phyloP scores from a whole-genome alignment of 2,797 vertebrate genomes.

The Gymnodraco acuticeps region DNA sequence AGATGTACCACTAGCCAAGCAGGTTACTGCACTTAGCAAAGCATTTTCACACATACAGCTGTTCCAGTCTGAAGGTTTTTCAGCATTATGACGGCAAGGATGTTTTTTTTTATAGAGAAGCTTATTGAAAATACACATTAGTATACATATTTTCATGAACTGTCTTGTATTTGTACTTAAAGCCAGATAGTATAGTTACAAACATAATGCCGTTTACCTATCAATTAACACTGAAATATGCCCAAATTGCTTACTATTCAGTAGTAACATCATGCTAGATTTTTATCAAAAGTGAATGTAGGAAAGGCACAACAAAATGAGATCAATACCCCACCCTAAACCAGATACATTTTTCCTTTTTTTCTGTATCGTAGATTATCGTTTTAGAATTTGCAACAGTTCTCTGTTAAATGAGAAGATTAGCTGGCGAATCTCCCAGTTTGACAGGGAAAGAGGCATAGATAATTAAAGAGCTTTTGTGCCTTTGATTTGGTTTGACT shows the following conservation, averaged over 20 bases:
- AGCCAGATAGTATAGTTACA: conserved; percentile 67
- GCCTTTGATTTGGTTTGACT: conserved; percentile 84
- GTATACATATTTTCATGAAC: conserved; percentile 59
- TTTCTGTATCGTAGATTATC: conserved; percentile 38
- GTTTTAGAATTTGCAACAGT: conserved; percentile 53
- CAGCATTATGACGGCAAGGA: conserved; percentile 53
- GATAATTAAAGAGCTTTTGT: conserved; percentile 80
- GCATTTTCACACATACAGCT: conserved; percentile 59
- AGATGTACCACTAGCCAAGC: conserved; percentile 55
- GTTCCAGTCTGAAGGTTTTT: conserved; percentile 44
- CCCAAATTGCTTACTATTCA: conserved; percentile 58
- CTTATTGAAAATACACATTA: conserved; percentile 55
- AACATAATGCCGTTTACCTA: conserved; percentile 64
- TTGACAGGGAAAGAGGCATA: conserved; percentile 71
- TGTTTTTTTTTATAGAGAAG: conserved; percentile 48
- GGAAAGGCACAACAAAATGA: conserved; percentile 83
- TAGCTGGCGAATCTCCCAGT: conserved; percentile 64
- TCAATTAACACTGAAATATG: conserved; percentile 62
- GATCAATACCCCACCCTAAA: conserved; percentile 63
- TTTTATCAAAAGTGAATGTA: conserved; percentile 74
- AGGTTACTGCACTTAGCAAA: conserved; percentile 70
- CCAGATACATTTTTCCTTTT: conserved; percentile 59
- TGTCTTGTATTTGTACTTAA: conserved; percentile 61
- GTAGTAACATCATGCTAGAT: conserved; percentile 70
- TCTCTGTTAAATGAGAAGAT: conserved; percentile 65